phyloP scores from a whole-genome alignment of 2,113 vertebrate species.

The Psettodes erumei region DNA sequence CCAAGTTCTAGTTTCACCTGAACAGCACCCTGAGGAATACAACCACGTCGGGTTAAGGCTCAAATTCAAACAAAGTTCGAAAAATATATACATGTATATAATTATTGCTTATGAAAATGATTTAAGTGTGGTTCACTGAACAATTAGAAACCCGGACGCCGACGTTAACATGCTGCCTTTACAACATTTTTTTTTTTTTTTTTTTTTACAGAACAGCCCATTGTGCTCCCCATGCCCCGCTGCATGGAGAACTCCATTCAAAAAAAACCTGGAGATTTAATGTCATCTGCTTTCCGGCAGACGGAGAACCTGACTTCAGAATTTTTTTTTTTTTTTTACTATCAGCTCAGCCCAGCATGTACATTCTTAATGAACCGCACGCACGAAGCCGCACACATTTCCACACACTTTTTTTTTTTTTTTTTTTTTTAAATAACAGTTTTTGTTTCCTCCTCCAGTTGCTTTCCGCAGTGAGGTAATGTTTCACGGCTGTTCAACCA shows the following conservation, averaged over 20 bases:
- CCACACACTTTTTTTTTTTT: too few species aligned
- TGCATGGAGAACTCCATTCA: background rate
- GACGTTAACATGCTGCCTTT: too few species aligned
- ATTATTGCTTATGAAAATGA: background rate
- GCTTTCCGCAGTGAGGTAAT: too few species aligned
- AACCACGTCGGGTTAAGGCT: background rate
- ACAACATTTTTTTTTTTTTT: too few species aligned
- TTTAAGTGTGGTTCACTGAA: too few species aligned
- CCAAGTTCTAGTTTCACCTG: conserved; percentile 99
- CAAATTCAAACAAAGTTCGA: background rate
- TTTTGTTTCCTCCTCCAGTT: too few species aligned
- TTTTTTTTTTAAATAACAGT: too few species aligned
- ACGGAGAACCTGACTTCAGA: background rate
- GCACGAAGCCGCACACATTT: too few species aligned
- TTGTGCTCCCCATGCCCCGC: background rate
- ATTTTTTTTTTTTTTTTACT: too few species aligned
- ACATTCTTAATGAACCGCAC: background rate
- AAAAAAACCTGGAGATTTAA: background rate
- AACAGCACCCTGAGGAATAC: conserved; percentile 89
- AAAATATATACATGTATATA: too few species aligned
- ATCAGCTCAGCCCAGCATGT: background rate
- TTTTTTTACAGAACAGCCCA: background rate
- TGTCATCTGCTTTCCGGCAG: background rate
- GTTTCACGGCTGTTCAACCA: background rate
- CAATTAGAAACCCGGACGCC: background rate